A percentile compares a stretch with the other conserved stretches of the same genome.
Evolutionary conservation across 2,113 vertebrate species (phyloP).

Genomic region (Tautogolabrus adspersus): DNA sequence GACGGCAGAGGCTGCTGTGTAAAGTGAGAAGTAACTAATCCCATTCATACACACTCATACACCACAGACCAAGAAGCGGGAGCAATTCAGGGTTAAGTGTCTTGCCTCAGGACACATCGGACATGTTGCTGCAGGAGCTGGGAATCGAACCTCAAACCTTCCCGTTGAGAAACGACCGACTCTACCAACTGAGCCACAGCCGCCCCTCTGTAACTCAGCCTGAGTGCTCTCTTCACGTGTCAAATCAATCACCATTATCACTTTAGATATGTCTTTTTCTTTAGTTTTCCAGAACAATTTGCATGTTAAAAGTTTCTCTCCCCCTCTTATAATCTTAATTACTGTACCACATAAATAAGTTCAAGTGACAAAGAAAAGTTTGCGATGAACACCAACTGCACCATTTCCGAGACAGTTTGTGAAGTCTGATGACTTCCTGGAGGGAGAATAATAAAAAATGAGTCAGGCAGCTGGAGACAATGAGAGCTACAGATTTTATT

Average conservation of each 20-base stretch:
- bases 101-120: too few relatives aligned
- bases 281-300: conserved; percentile 12
- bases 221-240: background rate
- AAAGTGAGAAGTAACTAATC: too few relatives aligned
- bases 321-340: conserved; percentile 39
- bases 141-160: too few relatives aligned
- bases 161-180: too few relatives aligned
- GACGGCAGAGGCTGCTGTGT: too few relatives aligned
- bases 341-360: conserved; percentile 51
- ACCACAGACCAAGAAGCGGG: too few relatives aligned
- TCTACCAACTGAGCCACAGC: too few relatives aligned
- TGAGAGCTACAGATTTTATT: conserved; percentile 42
- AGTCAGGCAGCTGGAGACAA: conserved; percentile 63
- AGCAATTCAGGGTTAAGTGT: too few relatives aligned
- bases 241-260: background rate
- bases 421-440: conserved; percentile 52
- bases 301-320: conserved; percentile 11
- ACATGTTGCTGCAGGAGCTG: too few relatives aligned
- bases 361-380: conserved; percentile 47
- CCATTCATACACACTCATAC: too few relatives aligned
- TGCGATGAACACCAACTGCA: conserved; percentile 32
- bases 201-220: background rate
- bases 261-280: background rate
- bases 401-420: conserved; percentile 58
- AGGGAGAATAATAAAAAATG: conserved; percentile 56